Base-by-base conservation (phyloP, 2,888 invertebrate species). In the Mesopsocus fuscifrons region DNA sequence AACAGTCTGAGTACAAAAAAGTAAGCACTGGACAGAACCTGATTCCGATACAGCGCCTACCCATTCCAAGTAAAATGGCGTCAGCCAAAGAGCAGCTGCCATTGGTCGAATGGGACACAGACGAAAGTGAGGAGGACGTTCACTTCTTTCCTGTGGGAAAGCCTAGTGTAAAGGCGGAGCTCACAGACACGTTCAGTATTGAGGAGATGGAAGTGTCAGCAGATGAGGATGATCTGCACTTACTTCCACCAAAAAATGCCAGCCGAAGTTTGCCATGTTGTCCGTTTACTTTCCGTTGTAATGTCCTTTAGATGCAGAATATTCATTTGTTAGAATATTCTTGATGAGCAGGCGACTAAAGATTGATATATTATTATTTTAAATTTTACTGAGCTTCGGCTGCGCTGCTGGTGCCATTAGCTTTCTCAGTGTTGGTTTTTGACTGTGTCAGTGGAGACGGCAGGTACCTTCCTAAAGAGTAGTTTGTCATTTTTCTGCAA, bases 31-130 rank as follows among this genome's bases (percentile, higher is more conserved):
- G 38, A 5, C 38, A 16, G 6, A 59, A 60, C 40, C 57, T 66
- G 34, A 63, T 66, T 48, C 65, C 65, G 16, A 64, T 66, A 32
- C 65, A 66, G 35, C 47, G 51, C 30, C 45, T 51, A 40, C 48
- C 51, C 3, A 48, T 51, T 9, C 51, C 51, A 16, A 45, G 34
- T 49, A 59, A 65, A 48, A 62, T 65, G 48, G 64, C 65, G 13
- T 60, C 60, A 23, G 59, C 57, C 15, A 62, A 60, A 47, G 66
- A 67, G 49, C 63, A 66, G 50, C 69, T 69, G 50, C 71, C 70
- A 4, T 54, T 72, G 20, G 71, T 72, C 11, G 66, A 69, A 47
- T 68, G 68, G 68, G 67, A 68, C 45, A 64, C 65, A 22, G 68
- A 68, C 51, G 67, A 68, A 49, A 67, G 66, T 20, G 38, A 38